These are phyloP conservation scores for Chaetura pelagica DNA, from an alignment of 2,113 vertebrate genomes.

Conservation along the genomic window DNA sequence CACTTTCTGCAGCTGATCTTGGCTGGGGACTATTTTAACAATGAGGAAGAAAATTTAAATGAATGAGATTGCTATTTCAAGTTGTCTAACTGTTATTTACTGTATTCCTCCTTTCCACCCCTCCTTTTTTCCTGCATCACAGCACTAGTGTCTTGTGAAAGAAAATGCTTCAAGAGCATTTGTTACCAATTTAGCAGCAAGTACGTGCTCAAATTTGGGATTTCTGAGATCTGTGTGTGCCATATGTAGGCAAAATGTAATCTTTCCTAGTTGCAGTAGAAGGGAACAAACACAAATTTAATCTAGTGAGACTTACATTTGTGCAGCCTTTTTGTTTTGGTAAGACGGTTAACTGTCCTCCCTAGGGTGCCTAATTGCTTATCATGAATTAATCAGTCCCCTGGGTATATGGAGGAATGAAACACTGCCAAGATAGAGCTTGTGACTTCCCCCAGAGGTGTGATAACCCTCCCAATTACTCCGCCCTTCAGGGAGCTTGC, in stretches of 20 bases:
- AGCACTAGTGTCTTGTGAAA: slow-evolving; percentile 37
- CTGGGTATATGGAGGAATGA: slow-evolving; percentile 41
- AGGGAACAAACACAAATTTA: slow-evolving; percentile 47
- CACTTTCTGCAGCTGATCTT: not conserved
- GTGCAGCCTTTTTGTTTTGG: slow-evolving; percentile 58
- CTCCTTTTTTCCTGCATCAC: slow-evolving; percentile 10
- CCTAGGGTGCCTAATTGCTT: slow-evolving; percentile 54
- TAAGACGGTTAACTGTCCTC: slow-evolving; percentile 49
- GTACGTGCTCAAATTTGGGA: slow-evolving; percentile 60
- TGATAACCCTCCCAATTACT: slow-evolving; percentile 18
- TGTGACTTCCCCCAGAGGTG: slow-evolving; percentile 48
- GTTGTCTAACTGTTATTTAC: slow-evolving; percentile 12
- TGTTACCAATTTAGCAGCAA: slow-evolving; percentile 72
- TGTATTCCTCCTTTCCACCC: not conserved
- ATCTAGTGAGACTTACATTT: slow-evolving; percentile 52
- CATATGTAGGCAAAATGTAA: slow-evolving; percentile 47
- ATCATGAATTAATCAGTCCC: slow-evolving; percentile 59
- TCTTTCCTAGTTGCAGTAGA: slow-evolving; percentile 51
- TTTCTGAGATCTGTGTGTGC: slow-evolving; percentile 43
- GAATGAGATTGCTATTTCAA: not conserved
- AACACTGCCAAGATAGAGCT: slow-evolving; percentile 10
- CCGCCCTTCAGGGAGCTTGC: not conserved
- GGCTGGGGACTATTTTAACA: not conserved
- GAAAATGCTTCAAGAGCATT: slow-evolving; percentile 61
- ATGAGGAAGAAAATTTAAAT: slow-evolving; percentile 1